These are phyloP conservation scores for Melikaiella ostensackeni DNA, from an alignment of 2,888 invertebrate genomes.

Conservation along the genomic window DNA sequence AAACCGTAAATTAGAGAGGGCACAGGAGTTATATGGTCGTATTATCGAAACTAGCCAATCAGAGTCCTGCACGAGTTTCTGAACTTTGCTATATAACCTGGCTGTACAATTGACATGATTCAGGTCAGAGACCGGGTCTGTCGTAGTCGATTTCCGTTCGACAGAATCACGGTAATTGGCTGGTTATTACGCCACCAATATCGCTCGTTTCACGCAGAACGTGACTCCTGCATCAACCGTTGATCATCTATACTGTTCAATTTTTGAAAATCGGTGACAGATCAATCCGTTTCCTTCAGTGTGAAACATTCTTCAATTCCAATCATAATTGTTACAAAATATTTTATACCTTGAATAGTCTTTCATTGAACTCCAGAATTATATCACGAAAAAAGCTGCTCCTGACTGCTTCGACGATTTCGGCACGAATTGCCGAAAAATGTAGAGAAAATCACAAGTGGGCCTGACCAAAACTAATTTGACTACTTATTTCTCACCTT, in stretches of 20 bases:
- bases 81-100: slow-evolving; percentile 23
- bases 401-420: too few relatives aligned
- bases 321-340: too few relatives aligned
- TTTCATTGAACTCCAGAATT: too few relatives aligned
- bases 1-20: slow-evolving; percentile 18
- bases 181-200: slow-evolving; percentile 37
- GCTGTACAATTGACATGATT: slow-evolving; percentile 37
- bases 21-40: slow-evolving; percentile 4
- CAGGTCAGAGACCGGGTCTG: slow-evolving; percentile 11
- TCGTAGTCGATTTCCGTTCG: slow-evolving; percentile 38
- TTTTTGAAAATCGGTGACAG: not conserved
- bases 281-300: not conserved
- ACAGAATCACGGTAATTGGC: slow-evolving; percentile 34
- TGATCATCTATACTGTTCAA: not conserved
- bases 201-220: slow-evolving; percentile 25
- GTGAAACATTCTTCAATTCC: not conserved
- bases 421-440: too few relatives aligned
- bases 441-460: too few relatives aligned
- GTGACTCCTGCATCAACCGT: not conserved
- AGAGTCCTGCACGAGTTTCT: slow-evolving; percentile 26
- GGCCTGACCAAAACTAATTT: too few relatives aligned
- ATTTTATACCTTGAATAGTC: too few relatives aligned
- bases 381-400: too few relatives aligned
- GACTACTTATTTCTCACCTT: too few relatives aligned
- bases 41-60: slow-evolving; percentile 26